phyloP scores from a whole-genome alignment of 2,797 vertebrate species.

The Eospalax fontanierii region DNA sequence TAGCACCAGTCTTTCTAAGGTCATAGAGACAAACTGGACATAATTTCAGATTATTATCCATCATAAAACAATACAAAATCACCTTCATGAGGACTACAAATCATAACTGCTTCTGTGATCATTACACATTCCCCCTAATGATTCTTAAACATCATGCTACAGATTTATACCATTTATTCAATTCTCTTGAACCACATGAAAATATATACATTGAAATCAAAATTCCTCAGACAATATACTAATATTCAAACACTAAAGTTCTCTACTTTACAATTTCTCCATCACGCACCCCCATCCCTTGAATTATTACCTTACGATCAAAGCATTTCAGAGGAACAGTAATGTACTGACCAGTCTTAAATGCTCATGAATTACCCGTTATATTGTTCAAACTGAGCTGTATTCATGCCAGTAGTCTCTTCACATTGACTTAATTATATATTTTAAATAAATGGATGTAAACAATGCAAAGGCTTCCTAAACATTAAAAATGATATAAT shows the following conservation, averaged over 20 bases:
- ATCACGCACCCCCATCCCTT: constrained; percentile 29
- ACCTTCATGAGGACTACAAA: constrained; percentile 73
- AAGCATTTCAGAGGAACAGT: constrained; percentile 82
- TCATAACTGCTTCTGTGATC: constrained; percentile 62
- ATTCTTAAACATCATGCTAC: constrained; percentile 62
- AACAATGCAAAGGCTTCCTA: constrained; percentile 75
- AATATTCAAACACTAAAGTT: constrained; percentile 72
- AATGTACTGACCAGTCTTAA: constrained; percentile 83
- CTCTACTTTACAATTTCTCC: constrained; percentile 73
- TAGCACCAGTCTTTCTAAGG: constrained; percentile 76
- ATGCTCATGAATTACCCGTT: constrained; percentile 79
- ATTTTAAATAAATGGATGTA: constrained; percentile 82
- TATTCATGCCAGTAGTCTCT: constrained; percentile 76
- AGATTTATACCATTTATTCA: constrained; percentile 81
- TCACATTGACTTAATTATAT: constrained; percentile 74
- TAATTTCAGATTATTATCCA: constrained; percentile 82
- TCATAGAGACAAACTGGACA: constrained; percentile 76
- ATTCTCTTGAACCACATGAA: constrained; percentile 70
- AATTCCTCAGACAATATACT: constrained; percentile 69
- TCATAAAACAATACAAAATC: constrained; percentile 73
- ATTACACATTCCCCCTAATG: constrained; percentile 75
- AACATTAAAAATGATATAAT: constrained; percentile 74
- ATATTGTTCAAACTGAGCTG: constrained; percentile 74
- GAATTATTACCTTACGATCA: constrained; percentile 75
- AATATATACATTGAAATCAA: constrained; percentile 75